A percentile compares a stretch with the other conserved stretches of the same genome.
These are phyloP conservation scores for Anabas testudineus DNA, from an alignment of 2,797 vertebrate species.

Conservation along the genomic window DNA sequence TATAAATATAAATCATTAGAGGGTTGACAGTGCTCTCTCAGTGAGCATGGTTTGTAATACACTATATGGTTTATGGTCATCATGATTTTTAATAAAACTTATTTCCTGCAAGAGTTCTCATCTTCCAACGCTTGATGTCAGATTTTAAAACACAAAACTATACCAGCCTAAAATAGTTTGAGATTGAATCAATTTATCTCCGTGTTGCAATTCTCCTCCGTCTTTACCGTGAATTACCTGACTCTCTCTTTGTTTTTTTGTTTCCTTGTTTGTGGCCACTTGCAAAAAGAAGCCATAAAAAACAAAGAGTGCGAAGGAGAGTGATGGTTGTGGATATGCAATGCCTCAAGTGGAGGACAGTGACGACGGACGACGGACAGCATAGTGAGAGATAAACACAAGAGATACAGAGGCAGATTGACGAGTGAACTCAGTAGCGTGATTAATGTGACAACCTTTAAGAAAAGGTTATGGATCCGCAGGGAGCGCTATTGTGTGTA, in stretches of 20 bases:
- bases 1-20: neutral
- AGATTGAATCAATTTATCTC: conserved; percentile 41
- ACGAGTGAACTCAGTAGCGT: conserved; percentile 75
- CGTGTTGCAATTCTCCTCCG: conserved; percentile 40
- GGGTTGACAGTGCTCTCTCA: neutral
- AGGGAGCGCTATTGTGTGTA: conserved; percentile 75
- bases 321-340: conserved; percentile 45
- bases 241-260: neutral
- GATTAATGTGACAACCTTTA: conserved; percentile 86
- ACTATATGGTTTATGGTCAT: conserved; percentile 16
- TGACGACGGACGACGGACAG: conserved; percentile 33
- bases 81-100: conserved; percentile 30
- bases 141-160: conserved; percentile 35
- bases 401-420: conserved; percentile 54
- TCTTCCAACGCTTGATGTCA: conserved; percentile 46
- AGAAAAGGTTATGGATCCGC: conserved; percentile 80
- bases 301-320: conserved; percentile 12
- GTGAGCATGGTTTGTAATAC: conserved; percentile 23
- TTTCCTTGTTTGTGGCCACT: conserved; percentile 7
- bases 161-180: conserved; percentile 47
- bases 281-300: conserved; percentile 28
- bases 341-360: conserved; percentile 40
- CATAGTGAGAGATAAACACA: conserved; percentile 57
- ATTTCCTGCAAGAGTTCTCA: conserved; percentile 29
- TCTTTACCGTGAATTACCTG: conserved; percentile 48